Evolutionary conservation across 1,140 invertebrate genomes (phyloP), one percentile per base, ranked within the genome.

Genomic region (Tachypleus tridentatus): DNA sequence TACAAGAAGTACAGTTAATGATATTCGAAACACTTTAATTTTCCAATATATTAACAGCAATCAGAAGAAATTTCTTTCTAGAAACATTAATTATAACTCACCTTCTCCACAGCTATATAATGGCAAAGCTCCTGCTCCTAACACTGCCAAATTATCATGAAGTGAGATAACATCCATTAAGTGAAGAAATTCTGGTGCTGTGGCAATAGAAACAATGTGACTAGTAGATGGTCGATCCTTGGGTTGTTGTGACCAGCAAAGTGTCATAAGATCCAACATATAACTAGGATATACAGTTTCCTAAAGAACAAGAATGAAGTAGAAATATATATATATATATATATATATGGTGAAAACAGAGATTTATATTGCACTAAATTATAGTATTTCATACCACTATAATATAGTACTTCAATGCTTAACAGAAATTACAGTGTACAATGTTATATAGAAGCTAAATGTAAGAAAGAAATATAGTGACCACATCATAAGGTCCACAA

Each of bases 231-330:
- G 95, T 51, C 96, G 81, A 72, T 88, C 83, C 68, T 85, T 84
- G 0, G 93, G 89, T 72, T 88, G 85, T 69, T 94, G 89, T 4
- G 87, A 84, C 96, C 96, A 99, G 74, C 93, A 97, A 3, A 92
- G 81, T 0, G 92, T 90, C 93, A 98, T 98, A 10, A 96, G 79
- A 78, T 98, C 95, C 62, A 98, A 78, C 70, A 95, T 85, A 74
- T 92, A 91, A 68, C 87, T 87, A 0, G 95, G 94, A 80, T 92
- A 93, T 64, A 87, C 78, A 54, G 78, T 74, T 65, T 81, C 81
- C 80, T 80, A 67, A 8, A 72, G 62, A 51, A 5, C 68, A 29
- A 29, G 29, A 29, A 29, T 29, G 29, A 29, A 29, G 29, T 29
- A 29, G 29, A 29, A 29, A 29, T 29, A 29, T 29, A 29, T n/a